phyloP scores from a whole-genome alignment of 2,797 vertebrate genomes.

The Esox lucius region DNA sequence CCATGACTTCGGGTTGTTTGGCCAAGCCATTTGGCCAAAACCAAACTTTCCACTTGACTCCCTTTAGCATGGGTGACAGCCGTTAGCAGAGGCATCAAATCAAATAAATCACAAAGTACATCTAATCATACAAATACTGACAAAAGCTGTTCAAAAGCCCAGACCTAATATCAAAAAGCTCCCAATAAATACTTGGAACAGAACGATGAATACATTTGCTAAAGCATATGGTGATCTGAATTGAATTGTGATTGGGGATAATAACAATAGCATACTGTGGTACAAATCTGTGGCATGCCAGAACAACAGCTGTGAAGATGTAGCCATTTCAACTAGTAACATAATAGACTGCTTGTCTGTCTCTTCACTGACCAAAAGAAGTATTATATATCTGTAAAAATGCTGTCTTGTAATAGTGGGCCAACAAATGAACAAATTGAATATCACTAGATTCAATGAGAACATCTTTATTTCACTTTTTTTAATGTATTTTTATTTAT shows the following conservation, averaged over 20 bases:
- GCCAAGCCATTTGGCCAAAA: background rate
- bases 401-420: background rate
- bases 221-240: conserved; percentile 50
- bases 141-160: background rate
- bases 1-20: background rate
- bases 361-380: conserved; percentile 36
- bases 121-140: background rate
- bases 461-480: background rate
- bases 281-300: conserved; percentile 31
- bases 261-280: conserved; percentile 34
- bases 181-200: conserved; percentile 49
- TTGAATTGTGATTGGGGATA: conserved; percentile 38
- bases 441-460: background rate
- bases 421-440: background rate
- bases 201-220: conserved; percentile 46
- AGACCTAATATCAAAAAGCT: conserved; percentile 41
- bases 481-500: background rate
- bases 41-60: conserved; percentile 1
- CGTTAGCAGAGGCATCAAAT: conserved; percentile 5
- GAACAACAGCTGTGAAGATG: conserved; percentile 11
- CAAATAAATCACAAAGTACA: background rate
- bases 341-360: conserved; percentile 34
- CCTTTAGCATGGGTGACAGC: background rate
- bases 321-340: conserved; percentile 38
- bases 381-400: background rate